Base-by-base conservation (phyloP, 2,113 vertebrate species). In the Corydoras sp. region DNA sequence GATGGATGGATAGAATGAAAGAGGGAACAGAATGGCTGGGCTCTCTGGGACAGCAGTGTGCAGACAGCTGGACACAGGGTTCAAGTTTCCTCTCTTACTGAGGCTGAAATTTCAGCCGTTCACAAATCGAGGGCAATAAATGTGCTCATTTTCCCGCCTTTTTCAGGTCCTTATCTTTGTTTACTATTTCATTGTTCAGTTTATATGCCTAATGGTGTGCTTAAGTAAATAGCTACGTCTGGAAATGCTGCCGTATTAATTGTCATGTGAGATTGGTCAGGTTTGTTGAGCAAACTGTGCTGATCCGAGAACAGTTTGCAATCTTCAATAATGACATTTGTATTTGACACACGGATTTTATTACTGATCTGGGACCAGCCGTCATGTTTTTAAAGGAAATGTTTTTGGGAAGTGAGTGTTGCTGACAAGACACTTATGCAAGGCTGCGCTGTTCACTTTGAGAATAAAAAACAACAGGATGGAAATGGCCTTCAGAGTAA, bases 41-140 rank as follows among this genome's bases (percentile, higher is more conserved):
- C 74, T 76, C 80, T 80, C 71, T 30, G 73, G 71, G 80, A 70
- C 77, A 80, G 83, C 85, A 84, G 80, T 79, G 81, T 83, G 84
- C 71, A 67, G 85, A 88, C 88, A 90, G 88, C 89, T 90, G 89
- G 88, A 82, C 83, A 84, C 18, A 62, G 48, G 75, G 85, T 88
- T 89, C 80, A 72, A 84, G 87, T 90, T 90, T 89, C 89, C 77
- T 60, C 76, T 81, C 84, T 80, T 78, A 80, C 81, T 12, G 65
- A 83, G 86, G 84, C 84, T 90, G 89, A 89, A 89, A 91, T 91
- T 90, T 89, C 88, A 90, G 70, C 82, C 85, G 76, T 80, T 79
- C 75, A 83, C 73, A 86, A 86, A 88, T 86, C 69, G 69, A 81
- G 84, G 80, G 78, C 85, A 87, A 89, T 86, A 90, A 90, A 88